Base-by-base conservation (phyloP, 2,797 vertebrate genomes). In the Odontamblyopus lacepedii region DNA sequence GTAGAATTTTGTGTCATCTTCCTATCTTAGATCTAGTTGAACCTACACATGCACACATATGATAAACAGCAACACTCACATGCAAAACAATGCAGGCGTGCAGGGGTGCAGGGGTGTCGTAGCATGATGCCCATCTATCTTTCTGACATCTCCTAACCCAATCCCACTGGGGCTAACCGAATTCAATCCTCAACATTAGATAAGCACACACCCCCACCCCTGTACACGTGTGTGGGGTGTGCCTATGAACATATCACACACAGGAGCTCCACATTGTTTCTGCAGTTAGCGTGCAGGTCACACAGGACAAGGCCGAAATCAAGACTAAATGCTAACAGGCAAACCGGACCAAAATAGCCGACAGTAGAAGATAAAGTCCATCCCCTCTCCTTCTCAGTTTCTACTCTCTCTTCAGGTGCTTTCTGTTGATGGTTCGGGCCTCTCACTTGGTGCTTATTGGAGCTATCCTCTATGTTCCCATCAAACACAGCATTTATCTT, bases 121-220 rank as follows among this genome's bases (percentile, higher is more conserved):
- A 86, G 85, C 90, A 90, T 90, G 89, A 93, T 91, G 89, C 90
- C 93, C 94, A 94, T 95, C 92, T 94, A 93, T 94, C 94, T 94
- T 94, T 94, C 89, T 94, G 94, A 94, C 94, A 93, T 95, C 91
- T 92, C 83, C 91, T 94, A 94, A 95, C 93, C 93, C 92, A 94
- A 94, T 94, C 92, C 92, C 93, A 90, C 84, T 78, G 87, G 92
- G 94, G 90, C 85, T 93, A 94, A 94, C 94, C 91, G 89, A 91
- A 95, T 95, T 94, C 91, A 94, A 94, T 92, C 92, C 91, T 89
- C 89, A 91, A 88, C 93, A 95, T 94, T 93, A 94, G 93, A 94
- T 94, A 95, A 95, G 92, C 93, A 93, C 86, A 88, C 77, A 86
- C 80, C 80, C 84, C 80, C 85, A 67, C 76, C 80, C 76, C 55